Evolutionary conservation across 2,797 vertebrate genomes (phyloP).

Genomic region (Ceyx erithaca): DNA sequence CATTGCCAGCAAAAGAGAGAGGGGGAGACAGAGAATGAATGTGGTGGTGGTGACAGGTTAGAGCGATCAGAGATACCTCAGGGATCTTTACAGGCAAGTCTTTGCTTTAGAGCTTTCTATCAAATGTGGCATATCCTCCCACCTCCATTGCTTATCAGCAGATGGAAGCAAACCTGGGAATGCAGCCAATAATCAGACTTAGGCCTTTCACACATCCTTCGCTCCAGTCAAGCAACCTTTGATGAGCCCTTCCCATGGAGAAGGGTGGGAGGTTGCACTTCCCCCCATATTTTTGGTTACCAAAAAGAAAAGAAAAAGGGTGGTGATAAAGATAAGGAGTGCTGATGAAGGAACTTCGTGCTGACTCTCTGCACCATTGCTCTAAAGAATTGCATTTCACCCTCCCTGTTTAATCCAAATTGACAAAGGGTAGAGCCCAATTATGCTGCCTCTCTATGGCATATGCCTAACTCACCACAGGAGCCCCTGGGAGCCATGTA

Average conservation of each 20-base stretch:
- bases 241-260: slow-evolving; percentile 44
- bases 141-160: slow-evolving; percentile 57
- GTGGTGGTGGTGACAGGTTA: slow-evolving; percentile 11
- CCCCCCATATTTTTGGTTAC: neutral
- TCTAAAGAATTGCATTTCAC: neutral
- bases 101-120: slow-evolving; percentile 67
- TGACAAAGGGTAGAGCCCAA: neutral
- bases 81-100: slow-evolving; percentile 65
- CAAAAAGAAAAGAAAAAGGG: slow-evolving; percentile 17
- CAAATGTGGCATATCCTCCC: slow-evolving; percentile 53
- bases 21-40: neutral
- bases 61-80: slow-evolving; percentile 67
- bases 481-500: neutral
- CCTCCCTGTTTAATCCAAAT: neutral
- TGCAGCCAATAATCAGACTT: slow-evolving; percentile 55
- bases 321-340: neutral
- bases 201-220: slow-evolving; percentile 59
- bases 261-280: slow-evolving; percentile 53
- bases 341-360: slow-evolving; percentile 29
- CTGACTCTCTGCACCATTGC: neutral
- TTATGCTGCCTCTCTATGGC: slow-evolving; percentile 6
- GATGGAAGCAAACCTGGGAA: slow-evolving; percentile 67
- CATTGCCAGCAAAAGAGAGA: slow-evolving; percentile 32
- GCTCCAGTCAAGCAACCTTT: slow-evolving; percentile 59
- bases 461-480: neutral